phyloP scores from a whole-genome alignment of 2,113 vertebrate species.

The Talpa occidentalis region DNA sequence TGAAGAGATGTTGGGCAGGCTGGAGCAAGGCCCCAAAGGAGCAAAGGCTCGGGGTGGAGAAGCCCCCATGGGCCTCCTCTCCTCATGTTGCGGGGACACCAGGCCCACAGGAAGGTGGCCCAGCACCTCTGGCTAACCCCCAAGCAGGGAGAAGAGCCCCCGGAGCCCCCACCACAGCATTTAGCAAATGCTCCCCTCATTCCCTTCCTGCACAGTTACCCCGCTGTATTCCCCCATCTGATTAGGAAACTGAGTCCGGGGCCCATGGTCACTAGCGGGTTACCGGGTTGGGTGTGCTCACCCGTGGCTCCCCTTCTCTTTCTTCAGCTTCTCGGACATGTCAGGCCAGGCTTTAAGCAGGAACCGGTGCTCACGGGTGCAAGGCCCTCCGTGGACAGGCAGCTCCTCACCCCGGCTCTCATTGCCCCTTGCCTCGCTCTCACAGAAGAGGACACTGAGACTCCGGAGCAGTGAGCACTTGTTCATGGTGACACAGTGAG shows the following conservation, averaged over 20 bases:
- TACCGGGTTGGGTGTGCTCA: neutral
- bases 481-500: neutral
- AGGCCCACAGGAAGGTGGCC: neutral
- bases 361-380: neutral
- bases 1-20: neutral
- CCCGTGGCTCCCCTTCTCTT: neutral
- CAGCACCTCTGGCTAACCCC: neutral
- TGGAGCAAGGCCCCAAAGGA: neutral
- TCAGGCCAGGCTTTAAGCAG: neutral
- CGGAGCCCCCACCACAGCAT: fast-evolving
- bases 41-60: neutral
- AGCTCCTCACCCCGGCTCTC: neutral
- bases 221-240: neutral
- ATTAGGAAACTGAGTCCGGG: neutral
- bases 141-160: neutral
- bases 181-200: fast-evolving
- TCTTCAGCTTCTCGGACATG: neutral
- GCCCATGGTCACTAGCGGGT: neutral
- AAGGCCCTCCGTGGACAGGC: neutral
- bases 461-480: neutral
- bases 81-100: fast-evolving
- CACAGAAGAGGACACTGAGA: constrained; percentile 29
- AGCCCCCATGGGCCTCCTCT: neutral
- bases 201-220: neutral
- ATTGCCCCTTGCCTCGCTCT: neutral